Conservation (phyloP, 1,140 invertebrate species). For the Bombus affinis region DNA sequence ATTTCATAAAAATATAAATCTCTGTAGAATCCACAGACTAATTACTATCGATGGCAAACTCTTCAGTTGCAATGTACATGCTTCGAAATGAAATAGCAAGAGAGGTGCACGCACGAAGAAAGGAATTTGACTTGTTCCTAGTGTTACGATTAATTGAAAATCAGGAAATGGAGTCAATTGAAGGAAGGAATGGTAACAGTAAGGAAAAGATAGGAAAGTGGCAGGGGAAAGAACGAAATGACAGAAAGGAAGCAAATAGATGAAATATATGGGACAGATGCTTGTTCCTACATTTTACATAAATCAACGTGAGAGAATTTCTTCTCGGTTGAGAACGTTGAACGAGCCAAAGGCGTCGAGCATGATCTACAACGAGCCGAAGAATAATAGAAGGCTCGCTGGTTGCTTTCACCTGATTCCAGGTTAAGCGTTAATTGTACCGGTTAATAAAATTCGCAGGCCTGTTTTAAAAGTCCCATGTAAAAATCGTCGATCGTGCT, state of each 20-base stretch:
- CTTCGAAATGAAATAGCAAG: not conserved
- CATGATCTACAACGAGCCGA: constrained; percentile 11
- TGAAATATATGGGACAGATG: not conserved
- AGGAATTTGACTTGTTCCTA: not conserved
- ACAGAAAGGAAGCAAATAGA: not conserved
- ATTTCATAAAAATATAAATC: not conserved
- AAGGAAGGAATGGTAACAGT: not conserved
- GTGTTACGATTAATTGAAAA: not conserved
- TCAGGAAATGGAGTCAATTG: not conserved
- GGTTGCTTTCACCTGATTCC: constrained; percentile 49
- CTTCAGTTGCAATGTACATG: not conserved
- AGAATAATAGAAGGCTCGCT: constrained; percentile 30
- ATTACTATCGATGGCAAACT: not conserved
- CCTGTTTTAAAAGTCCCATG: constrained; percentile 10
- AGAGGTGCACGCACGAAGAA: not conserved
- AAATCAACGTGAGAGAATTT: constrained; percentile 21
- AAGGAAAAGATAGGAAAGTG: not conserved
- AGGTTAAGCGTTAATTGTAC: constrained; percentile 47
- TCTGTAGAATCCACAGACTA: not conserved
- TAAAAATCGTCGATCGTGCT: not conserved
- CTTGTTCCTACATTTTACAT: not conserved
- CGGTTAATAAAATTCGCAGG: constrained; percentile 43
- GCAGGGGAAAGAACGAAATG: not conserved
- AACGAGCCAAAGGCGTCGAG: not conserved
- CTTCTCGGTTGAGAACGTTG: not conserved